phyloP scores from a whole-genome alignment of 2,113 vertebrate species.

The Microtus pennsylvanicus region DNA sequence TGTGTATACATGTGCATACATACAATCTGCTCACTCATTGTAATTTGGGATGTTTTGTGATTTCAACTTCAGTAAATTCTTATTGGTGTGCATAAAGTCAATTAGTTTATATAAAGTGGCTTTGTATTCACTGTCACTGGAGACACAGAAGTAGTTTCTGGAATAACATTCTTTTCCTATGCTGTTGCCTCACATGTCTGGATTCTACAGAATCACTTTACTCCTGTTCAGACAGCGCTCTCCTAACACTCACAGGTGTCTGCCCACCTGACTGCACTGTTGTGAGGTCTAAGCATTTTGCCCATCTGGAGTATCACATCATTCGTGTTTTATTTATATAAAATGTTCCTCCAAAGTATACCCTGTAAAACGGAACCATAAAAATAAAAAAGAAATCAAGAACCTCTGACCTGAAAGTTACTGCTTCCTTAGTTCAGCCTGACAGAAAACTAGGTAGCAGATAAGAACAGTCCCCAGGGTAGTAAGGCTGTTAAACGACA shows the following conservation, averaged over 20 bases:
- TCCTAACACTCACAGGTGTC: background rate
- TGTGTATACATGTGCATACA: background rate
- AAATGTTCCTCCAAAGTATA: background rate
- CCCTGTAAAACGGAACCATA: background rate
- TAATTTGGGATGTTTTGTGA: background rate
- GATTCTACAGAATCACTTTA: background rate
- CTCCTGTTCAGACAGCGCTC: background rate
- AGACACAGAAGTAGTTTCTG: background rate
- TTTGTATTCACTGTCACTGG: background rate
- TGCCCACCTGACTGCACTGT: background rate
- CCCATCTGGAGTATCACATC: background rate
- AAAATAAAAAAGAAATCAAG: slow-evolving; percentile 14
- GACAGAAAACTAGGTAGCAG: background rate
- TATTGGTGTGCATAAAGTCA: background rate
- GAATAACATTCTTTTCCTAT: background rate
- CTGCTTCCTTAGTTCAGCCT: background rate
- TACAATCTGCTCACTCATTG: background rate
- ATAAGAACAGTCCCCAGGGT: background rate
- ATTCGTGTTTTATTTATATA: slow-evolving; percentile 11
- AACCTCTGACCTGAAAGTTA: background rate
- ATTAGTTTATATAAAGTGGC: background rate
- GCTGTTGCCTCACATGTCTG: background rate
- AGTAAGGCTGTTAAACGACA: slow-evolving; percentile 56
- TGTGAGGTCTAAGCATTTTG: no score
- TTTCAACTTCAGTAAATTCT: background rate